A percentile compares a stretch with the other conserved stretches of the same genome.
These are phyloP conservation scores for Drosophila birchii DNA, from an alignment of 2,888 invertebrate genomes.

Conservation along the genomic window DNA sequence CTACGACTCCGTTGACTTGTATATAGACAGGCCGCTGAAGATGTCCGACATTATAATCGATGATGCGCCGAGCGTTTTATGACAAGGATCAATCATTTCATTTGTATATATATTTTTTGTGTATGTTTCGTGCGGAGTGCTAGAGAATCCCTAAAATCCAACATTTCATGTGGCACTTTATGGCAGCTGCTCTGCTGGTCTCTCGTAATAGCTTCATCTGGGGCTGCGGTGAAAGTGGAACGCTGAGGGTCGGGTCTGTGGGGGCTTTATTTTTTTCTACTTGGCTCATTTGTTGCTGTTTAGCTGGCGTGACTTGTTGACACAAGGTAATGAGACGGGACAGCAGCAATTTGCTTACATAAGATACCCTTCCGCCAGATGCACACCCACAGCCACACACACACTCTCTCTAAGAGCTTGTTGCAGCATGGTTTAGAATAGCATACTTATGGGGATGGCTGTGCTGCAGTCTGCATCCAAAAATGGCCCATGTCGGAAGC, in stretches of 20 bases:
- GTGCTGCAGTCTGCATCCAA: conserved; percentile 59
- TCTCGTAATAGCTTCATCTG: conserved; percentile 36
- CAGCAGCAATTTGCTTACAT: conserved; percentile 73
- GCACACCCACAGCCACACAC: conserved; percentile 17
- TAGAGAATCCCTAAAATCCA: conserved; percentile 14
- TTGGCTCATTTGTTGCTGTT: conserved; percentile 56
- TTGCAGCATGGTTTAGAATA: conserved; percentile 60
- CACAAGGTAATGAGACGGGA: conserved; percentile 72
- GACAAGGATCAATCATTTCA: background rate
- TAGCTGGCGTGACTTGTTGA: conserved; percentile 71
- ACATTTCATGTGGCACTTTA: conserved; percentile 6
- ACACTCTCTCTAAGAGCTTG: conserved; percentile 1
- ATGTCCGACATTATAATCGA: background rate
- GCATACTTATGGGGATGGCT: conserved; percentile 59
- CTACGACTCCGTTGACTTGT: conserved; percentile 61
- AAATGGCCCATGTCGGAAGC: conserved; percentile 60
- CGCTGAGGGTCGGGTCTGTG: background rate
- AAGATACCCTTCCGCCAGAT: conserved; percentile 44
- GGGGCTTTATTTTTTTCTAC: conserved; percentile 15
- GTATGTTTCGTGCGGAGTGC: conserved; percentile 8
- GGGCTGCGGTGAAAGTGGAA: conserved; percentile 15
- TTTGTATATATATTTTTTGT: conserved; percentile 28
- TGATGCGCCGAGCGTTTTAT: background rate
- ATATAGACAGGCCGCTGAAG: conserved; percentile 54
- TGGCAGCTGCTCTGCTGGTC: conserved; percentile 3